phyloP scores from a whole-genome alignment of 2,113 vertebrate species.

The Erpornis zantholeuca region DNA sequence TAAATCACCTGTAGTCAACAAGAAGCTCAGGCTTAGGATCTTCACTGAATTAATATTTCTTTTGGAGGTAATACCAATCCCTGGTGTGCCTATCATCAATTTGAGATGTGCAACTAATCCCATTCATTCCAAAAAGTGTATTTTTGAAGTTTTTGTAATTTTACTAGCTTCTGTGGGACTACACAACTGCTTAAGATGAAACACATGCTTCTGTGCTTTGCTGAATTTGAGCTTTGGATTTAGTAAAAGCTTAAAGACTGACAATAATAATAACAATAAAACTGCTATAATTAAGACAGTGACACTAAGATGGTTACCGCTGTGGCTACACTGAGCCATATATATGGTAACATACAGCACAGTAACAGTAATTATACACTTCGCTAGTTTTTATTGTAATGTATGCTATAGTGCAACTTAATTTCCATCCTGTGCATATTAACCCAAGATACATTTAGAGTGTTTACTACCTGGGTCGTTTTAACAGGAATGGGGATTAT shows the following conservation, averaged over 20 bases:
- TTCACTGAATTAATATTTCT: not conserved
- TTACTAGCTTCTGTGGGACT: not conserved
- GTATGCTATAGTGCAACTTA: constrained; percentile 49
- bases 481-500: constrained; percentile 38
- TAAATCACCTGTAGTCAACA: not conserved
- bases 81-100: not conserved
- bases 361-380: constrained; percentile 60
- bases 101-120: not conserved
- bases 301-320: constrained; percentile 51
- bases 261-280: constrained; percentile 66
- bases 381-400: constrained; percentile 60
- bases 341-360: constrained; percentile 31
- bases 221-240: constrained; percentile 23
- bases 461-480: constrained; percentile 63
- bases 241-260: constrained; percentile 51
- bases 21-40: not conserved
- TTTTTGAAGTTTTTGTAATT: not conserved
- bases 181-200: constrained; percentile 14
- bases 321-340: constrained; percentile 41
- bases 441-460: constrained; percentile 51
- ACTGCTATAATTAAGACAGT: constrained; percentile 53
- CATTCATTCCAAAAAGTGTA: not conserved
- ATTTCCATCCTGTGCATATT: constrained; percentile 63
- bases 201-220: not conserved
- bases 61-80: not conserved